Evolutionary conservation across 1,140 invertebrate genomes (phyloP).

Genomic region (Drosophila cardini): DNA sequence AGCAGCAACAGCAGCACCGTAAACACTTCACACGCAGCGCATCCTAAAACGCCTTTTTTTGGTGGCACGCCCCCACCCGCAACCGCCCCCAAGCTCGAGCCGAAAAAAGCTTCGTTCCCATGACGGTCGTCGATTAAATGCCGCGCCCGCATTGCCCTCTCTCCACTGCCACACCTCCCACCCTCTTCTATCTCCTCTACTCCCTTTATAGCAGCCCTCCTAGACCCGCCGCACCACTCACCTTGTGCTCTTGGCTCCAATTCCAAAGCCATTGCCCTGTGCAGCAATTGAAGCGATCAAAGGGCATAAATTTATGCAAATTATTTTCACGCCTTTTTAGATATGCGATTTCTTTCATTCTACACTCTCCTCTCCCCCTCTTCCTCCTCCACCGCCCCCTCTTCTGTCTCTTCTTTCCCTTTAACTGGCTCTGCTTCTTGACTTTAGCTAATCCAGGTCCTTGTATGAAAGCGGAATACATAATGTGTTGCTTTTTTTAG

Average conservation of each 20-base stretch:
- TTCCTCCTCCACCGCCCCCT: neutral
- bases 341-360: slow-evolving; percentile 71
- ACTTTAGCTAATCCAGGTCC: slow-evolving; percentile 17
- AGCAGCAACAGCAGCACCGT: slow-evolving; percentile 42
- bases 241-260: slow-evolving; percentile 5
- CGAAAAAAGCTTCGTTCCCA: slow-evolving; percentile 53
- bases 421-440: neutral
- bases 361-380: neutral
- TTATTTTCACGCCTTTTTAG: slow-evolving; percentile 85
- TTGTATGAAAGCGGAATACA: slow-evolving; percentile 6
- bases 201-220: neutral
- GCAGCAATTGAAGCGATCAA: slow-evolving; percentile 81
- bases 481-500: neutral
- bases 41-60: slow-evolving; percentile 64
- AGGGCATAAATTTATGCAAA: slow-evolving; percentile 84
- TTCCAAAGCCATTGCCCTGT: slow-evolving; percentile 20
- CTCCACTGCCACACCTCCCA: neutral
- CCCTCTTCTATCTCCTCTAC: neutral
- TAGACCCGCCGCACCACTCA: neutral
- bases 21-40: slow-evolving; percentile 72
- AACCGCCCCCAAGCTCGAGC: neutral
- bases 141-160: slow-evolving; percentile 17
- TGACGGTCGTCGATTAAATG: slow-evolving; percentile 74
- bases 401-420: neutral
- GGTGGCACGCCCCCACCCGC: slow-evolving; percentile 14